Evolutionary conservation across 92 coral and sea anemone species (phyloP), one percentile per base, ranked within the genome.

Genomic region (Ricordea florida): DNA sequence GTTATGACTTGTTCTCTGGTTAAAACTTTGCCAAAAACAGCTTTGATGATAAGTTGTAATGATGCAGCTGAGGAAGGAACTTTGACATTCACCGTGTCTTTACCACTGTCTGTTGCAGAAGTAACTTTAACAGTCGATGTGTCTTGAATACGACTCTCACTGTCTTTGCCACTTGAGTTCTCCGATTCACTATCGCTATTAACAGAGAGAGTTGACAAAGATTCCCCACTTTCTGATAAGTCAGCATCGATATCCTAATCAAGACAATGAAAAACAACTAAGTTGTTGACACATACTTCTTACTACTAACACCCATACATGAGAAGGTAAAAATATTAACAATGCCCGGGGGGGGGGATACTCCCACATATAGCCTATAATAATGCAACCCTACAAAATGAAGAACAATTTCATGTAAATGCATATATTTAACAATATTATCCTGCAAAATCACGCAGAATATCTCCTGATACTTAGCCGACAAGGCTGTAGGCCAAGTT

Each of bases 181-280:
- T 42, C 48, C 1, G 48, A 42, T 42, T 42, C 48, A 42, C 48
- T 42, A 2, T 42, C 25, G 28, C 36, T 30, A 51, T 62, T 69
- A 4, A 32, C 31, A 69, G 53, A 69, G 62, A 69, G 45, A 21
- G 77, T 69, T 48, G 77, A 69, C 35, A 51, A 69, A 3, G 65
- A 69, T 50, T 69, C 77, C n/a, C 77, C 77, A 69, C 77, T 69
- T 17, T 69, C 77, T 51, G 64, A 69, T 17, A 33, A 32, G 52
- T 62, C 45, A 51, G 20, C 77, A 69, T 33, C n/a, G n/a, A n/a
- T 25, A 69, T 48, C 77, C 53, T 69, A 69, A 52, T 13, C 49
- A 51, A 51, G 63, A 25, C 27, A 47, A 68, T 20, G 49, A 51
- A 38, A 50, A 38, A 6, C 29, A 60, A 60, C 1, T 14, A 35